These are phyloP conservation scores for Cantharis lateralis DNA, from an alignment of 2,888 invertebrate genomes.

Conservation along the genomic window DNA sequence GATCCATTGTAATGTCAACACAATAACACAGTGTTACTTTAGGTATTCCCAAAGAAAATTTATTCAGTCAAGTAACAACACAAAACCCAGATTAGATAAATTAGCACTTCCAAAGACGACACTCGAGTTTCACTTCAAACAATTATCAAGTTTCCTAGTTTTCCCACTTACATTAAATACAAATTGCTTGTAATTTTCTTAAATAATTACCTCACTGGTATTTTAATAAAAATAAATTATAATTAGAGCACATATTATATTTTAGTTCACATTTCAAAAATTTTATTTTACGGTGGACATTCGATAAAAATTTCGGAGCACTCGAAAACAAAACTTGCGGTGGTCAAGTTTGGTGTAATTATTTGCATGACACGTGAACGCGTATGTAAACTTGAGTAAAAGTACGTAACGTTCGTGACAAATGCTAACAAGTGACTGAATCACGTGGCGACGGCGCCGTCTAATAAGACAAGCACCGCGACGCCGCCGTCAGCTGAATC, in stretches of 20 bases:
- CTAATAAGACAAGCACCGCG: constrained; percentile 22
- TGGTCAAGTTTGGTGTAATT: not conserved
- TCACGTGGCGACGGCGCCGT: constrained; percentile 27
- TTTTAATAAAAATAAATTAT: not conserved
- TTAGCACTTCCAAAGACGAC: not conserved
- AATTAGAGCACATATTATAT: not conserved
- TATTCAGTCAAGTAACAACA: not conserved
- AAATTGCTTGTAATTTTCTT: not conserved
- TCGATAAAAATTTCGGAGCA: not conserved
- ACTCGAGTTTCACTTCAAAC: not conserved
- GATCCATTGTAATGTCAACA: not conserved
- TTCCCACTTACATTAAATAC: not conserved
- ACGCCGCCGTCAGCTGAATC: constrained; percentile 34
- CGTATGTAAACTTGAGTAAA: not conserved
- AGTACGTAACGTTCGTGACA: not conserved
- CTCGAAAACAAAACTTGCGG: not conserved
- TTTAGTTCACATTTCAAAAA: not conserved
- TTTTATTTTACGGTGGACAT: not conserved
- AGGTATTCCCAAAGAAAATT: not conserved
- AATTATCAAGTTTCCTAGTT: not conserved
- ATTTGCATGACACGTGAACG: not conserved
- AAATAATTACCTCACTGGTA: not conserved
- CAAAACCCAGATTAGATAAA: not conserved
- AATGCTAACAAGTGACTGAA: constrained; percentile 32
- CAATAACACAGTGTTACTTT: not conserved